Percentiles rank a stretch among this genome's conserved stretches.
phyloP scores from a whole-genome alignment of 2,797 vertebrate genomes.

The Coreius guichenoti region DNA sequence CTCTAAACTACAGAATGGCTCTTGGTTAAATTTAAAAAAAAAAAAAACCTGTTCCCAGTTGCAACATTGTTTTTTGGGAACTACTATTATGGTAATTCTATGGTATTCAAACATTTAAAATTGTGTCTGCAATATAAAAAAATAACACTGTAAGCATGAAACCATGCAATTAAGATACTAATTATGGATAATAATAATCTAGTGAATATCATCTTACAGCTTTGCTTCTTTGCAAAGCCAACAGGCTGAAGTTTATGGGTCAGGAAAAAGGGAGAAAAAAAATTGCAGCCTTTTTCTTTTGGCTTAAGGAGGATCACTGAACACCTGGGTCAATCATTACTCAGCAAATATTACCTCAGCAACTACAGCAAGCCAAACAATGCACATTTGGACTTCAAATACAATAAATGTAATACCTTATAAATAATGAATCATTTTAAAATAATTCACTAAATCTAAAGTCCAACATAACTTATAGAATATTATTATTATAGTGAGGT shows the following conservation, averaged over 20 bases:
- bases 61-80: neutral
- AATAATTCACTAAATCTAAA: neutral
- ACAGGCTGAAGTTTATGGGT: conserved; percentile 4
- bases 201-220: neutral
- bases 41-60: too few relatives aligned
- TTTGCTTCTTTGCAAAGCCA: neutral
- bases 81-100: neutral
- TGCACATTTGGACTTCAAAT: neutral
- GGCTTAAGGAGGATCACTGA: neutral
- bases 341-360: conserved; percentile 11
- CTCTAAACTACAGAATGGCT: neutral
- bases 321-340: conserved; percentile 23
- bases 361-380: neutral
- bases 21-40: too few relatives aligned
- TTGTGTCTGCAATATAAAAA: neutral
- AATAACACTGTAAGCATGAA: neutral
- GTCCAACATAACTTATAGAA: neutral
- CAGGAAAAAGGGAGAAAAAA: neutral
- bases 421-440: neutral
- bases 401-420: neutral
- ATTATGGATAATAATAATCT: neutral
- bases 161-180: neutral
- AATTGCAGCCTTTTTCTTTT: neutral
- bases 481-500: too few relatives aligned
- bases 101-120: neutral